Percentiles rank a stretch among this genome's conserved stretches.
Evolutionary conservation across 2,113 vertebrate genomes (phyloP).

Genomic region (Sinocyclocheilus anshuiensis): DNA sequence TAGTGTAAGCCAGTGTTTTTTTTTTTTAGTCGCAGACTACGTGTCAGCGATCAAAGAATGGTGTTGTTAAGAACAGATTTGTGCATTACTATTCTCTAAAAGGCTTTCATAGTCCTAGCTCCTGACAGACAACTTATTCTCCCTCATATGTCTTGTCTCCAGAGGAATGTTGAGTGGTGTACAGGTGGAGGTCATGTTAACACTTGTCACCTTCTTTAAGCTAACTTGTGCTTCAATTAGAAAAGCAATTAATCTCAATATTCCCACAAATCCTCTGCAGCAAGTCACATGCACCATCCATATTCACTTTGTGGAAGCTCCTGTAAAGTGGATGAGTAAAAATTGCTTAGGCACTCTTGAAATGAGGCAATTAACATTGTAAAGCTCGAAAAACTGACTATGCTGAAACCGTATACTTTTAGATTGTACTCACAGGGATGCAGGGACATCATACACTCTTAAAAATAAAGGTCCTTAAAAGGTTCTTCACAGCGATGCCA

Average conservation of each 20-base stretch:
- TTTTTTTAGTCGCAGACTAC: neutral
- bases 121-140: neutral
- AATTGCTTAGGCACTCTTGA: neutral
- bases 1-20: neutral
- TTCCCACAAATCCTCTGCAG: neutral
- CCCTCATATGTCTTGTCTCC: neutral
- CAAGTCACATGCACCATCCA: neutral
- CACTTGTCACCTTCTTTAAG: neutral
- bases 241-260: constrained; percentile 50
- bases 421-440: neutral
- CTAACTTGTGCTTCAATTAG: constrained; percentile 48
- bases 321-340: neutral
- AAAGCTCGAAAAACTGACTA: neutral
- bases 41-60: neutral
- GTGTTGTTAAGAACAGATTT: neutral
- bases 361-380: neutral
- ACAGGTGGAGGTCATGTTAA: constrained; percentile 10
- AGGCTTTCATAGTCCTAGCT: neutral
- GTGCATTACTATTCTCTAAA: neutral
- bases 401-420: neutral
- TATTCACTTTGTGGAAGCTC: constrained; percentile 9
- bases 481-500: no score
- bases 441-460: neutral
- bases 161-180: neutral
- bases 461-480: no score